Evolutionary conservation across 37 sponge, comb jelly and placozoan genomes (phyloP), one percentile per base, ranked within the genome.

Genomic region (Bolinopsis microptera): DNA sequence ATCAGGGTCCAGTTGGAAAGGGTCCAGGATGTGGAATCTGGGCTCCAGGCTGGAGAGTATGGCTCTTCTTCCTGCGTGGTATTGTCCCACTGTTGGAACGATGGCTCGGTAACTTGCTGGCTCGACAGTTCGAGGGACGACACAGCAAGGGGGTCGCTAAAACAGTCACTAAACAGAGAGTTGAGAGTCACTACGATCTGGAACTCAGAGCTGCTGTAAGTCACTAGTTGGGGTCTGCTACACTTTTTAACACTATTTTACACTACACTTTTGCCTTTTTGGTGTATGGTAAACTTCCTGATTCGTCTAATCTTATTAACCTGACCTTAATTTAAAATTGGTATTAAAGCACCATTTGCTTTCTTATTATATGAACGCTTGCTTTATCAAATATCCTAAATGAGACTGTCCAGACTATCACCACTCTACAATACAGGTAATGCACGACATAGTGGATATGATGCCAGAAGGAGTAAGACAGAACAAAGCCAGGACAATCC

Each of bases 381-480:
- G n/a, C n/a, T n/a, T n/a, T n/a, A n/a, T n/a, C n/a, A n/a, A n/a
- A n/a, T n/a, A n/a, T n/a, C 13, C 68, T 18, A 22, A 67, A 22
- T 67, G 18, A 67, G 68, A 18, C 18, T 13, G 68, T 67, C 18
- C 18, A 67, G 18, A 22, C 68, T 67, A 67, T 67, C 68, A 67
- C 18, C 13, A 67, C 68, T 67, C 18, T 13, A 67, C 68, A 18
- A 30, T 5, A 72, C 76, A 94, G 94, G 95, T 95, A 82, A 98
- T 98, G 99, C 99, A 98, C 39, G 99, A 98, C 92, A 98, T 98
- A 25, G 69, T 98, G 94, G 99, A 98, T 83, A 98, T 98, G 99
- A 98, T 98, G 99, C 99, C 99, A 22, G 99, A 98, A 94, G 99
- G 99, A 26, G 97, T 98, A 93, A 96, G 96, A 69, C 99, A 98